Base-by-base conservation (phyloP, 2,797 vertebrate species). In the Silurus lanzhouensis region DNA sequence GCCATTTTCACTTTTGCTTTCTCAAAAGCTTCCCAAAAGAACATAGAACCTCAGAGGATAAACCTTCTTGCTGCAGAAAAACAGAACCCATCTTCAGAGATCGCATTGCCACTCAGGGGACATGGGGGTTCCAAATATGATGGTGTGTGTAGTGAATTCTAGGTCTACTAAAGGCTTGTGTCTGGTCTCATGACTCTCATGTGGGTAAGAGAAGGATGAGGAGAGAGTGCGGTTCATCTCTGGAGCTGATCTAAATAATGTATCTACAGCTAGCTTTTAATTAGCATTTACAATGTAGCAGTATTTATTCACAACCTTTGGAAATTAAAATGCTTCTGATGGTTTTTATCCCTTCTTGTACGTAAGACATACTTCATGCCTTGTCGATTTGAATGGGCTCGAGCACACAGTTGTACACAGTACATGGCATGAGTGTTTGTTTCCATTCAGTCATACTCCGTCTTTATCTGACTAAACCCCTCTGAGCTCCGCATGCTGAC, bases 171-270 rank as follows among this genome's bases (percentile, higher is more conserved):
- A 22, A 77, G 27, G 15, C 27, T 31, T 10, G 9, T 14, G 64
- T 79, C 52, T 79, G 75, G 64, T 5, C 66, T 22, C 38, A 79
- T 81, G 86, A 64, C 58, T 72, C 66, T 80, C 88, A 92, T 87
- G 91, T 91, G 92, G 25, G 74, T 66, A 84, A 86, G 46, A 85
- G 88, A 89, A 86, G 88, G 22, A 82, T 1, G 71, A 82, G 90
- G 88, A 58, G 22, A 84, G 89, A 2, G 88, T 88, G 89, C 95
- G 94, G 88, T 93, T 94, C 89, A 90, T 91, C 88, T 95, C 91
- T 83, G 80, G 86, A 85, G 84, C 83, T 83, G 75, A 38, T 38
- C 38, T 38, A 38, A 38, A 0, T 38, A 38, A 38, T 38, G 38
- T 38, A 38, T 38, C 38, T 4, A 38, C 38, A 38, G 38, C 38